Base-by-base conservation (phyloP, 2,113 vertebrate genomes). In the Pelecanoides urinatrix region DNA sequence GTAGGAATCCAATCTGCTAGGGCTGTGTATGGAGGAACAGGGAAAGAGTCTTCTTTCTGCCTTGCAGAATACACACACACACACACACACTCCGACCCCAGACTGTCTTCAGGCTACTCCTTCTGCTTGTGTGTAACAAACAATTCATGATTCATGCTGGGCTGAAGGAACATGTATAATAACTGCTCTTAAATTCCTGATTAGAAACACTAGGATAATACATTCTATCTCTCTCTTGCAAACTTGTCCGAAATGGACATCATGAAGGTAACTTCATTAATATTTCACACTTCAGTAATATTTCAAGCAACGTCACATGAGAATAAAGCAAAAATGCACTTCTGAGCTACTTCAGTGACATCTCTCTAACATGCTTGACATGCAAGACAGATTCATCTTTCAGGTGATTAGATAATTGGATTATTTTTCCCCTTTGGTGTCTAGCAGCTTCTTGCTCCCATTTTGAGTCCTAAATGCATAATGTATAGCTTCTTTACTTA, bases 271-370 rank as follows among this genome's bases (percentile, higher is more conserved):
- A 45, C 14, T 59, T 91, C 11, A 59, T 91, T 40, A 92, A 67
- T 86, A 79, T 85, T 95, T 90, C 34, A 91, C 34, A 70, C 4
- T 76, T 87, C 32, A 45, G 67, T 84, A 90, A 91, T 90, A 92
- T 95, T 97, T 97, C 47, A 91, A 53, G 63, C 59, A 91, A 78
- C 19, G 20, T 61, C 73, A 95, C 21, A 38, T 13, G 45, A 80
- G 52, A 92, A 71, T 61, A 89, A 63, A 86, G 49, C 12, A 84
- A 97, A 97, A 95, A 93, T 44, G 38, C 38, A 79, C 42, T 92
- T 94, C 67, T 76, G 56, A 93, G 49, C 22, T 87, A 30, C 52
- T 84, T 90, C 42, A 45, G 78, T 80, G 80, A 47, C 56, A 58
- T 77, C 32, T 70, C 58, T 89, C 50, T 40, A 94, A 42, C 44